Conservation (phyloP, 2,113 vertebrate species). For the Elaphurus davidianus region DNA sequence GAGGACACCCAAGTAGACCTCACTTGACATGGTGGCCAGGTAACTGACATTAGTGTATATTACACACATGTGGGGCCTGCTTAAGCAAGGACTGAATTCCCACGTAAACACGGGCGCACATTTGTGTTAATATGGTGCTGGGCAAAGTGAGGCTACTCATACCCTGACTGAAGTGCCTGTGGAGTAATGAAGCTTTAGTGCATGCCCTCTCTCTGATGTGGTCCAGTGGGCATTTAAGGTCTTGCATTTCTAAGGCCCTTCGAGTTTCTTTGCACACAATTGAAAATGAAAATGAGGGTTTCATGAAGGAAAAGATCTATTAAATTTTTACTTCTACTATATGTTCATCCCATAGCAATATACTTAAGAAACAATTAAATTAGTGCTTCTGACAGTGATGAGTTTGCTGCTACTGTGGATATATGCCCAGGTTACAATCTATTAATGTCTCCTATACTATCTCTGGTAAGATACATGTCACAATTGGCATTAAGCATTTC, state of each 20-base stretch:
- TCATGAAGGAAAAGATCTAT: neutral
- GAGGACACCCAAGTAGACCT: neutral
- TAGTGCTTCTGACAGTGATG: neutral
- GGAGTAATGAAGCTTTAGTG: neutral
- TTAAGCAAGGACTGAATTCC: neutral
- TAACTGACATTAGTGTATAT: neutral
- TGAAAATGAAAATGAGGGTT: neutral
- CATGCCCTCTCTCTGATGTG: neutral
- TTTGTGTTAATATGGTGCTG: rapidly evolving
- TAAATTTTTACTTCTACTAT: neutral
- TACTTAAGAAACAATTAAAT: neutral
- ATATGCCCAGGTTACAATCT: neutral
- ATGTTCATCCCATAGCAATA: neutral
- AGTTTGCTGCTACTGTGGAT: neutral
- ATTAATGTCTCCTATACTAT: neutral
- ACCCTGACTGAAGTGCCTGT: rapidly evolving
- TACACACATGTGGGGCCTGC: neutral
- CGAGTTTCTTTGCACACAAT: neutral
- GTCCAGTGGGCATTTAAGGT: neutral
- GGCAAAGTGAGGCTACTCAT: rapidly evolving
- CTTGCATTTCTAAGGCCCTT: neutral
- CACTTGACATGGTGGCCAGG: too few species aligned
- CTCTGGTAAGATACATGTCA: neutral
- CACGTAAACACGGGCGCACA: rapidly evolving
- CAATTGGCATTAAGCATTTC: neutral